phyloP scores from a whole-genome alignment of 1,140 invertebrate species.

The fruit fly (Drosophila melanogaster) region Release_6_plus_ISO1_MT NT_033777.3:19560501-19561000 shows the following conservation, averaged over 20 bases:
- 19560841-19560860: slow-evolving; percentile 65
- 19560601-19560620: too few relatives aligned
- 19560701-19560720: not conserved
- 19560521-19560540: not conserved
- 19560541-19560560: too few relatives aligned
- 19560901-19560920: slow-evolving; percentile 11
- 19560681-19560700: not conserved
- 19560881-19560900: slow-evolving; percentile 7
- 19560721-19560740: not conserved
- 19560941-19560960: slow-evolving; percentile 76
- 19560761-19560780: slow-evolving; percentile 35
- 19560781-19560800: slow-evolving; percentile 53
- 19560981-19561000: slow-evolving; percentile 72
- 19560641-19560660: not conserved
- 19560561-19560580: not conserved
- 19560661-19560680: not conserved
- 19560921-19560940: slow-evolving; percentile 51
- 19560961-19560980: slow-evolving; percentile 56
- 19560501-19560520: not conserved
- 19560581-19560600: too few relatives aligned
- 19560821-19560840: slow-evolving; percentile 62
- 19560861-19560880: slow-evolving; percentile 56
- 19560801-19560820: slow-evolving; percentile 50
- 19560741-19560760: not conserved
- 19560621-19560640: not conserved